Base-by-base conservation (phyloP, 2,888 invertebrate genomes). In the Hylaea fasciaria region DNA sequence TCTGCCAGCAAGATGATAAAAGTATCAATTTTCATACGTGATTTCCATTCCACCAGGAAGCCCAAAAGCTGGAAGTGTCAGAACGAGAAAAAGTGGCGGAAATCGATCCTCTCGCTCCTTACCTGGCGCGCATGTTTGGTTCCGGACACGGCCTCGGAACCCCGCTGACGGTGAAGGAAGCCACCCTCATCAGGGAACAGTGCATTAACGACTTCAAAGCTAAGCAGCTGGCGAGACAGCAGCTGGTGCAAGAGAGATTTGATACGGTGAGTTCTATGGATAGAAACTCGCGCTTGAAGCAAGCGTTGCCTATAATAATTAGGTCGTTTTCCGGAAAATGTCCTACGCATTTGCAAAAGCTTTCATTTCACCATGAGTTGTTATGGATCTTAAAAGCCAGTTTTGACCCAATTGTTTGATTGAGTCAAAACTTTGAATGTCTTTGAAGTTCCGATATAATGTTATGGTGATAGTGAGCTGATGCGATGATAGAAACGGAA, bases 121-220 rank as follows among this genome's bases (percentile, higher is more conserved):
- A 95, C 77, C 74, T 95, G 13, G 94, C 94, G 0, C 90, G 93
- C 28, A 85, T 95, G 76, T 93, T 94, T 22, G 91, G 93, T 39
- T 89, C 93, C 0, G 80, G 83, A 0, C 84, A 82, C 35, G 82
- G 94, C 13, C 71, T 78, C 0, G 87, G 87, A 0, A 67, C 73
- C 0, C 78, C 82, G 0, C 82, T 94, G 44, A 92, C 93, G 0
- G 41, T 86, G 0, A 85, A 91, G 50, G 87, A 94, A 35, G 93
- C 92, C 12, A 82, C 93, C 0, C 77, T 93, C 4, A 80, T 94
- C 8, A 86, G 92, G 37, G 88, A 94, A 3, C 90, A 93, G 61
- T 96, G 96, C 64, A 83, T 96, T 43, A 91, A 90, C 52, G 96
- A 96, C 76, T 95, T 95, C 69, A 95, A 95, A 73, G 84, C 93